Evolutionary conservation across 2,888 invertebrate species (phyloP).

Genomic region (Rapana venosa): DNA sequence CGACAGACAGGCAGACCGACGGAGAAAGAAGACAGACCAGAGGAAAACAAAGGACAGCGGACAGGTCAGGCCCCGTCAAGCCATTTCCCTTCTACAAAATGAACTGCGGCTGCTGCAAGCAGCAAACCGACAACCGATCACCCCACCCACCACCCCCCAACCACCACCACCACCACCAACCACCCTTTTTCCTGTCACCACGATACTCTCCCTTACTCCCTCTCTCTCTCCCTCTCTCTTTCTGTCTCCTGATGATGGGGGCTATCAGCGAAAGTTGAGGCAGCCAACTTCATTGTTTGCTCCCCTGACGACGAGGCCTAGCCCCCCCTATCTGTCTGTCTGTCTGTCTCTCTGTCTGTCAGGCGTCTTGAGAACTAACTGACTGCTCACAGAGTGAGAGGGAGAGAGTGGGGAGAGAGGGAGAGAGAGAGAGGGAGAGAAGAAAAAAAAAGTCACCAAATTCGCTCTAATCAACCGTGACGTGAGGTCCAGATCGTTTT

Average conservation of each 20-base stretch:
- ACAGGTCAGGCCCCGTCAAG: too few relatives aligned
- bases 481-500: constrained; percentile 30
- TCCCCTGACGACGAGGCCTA: constrained; percentile 17
- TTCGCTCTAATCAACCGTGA: constrained; percentile 42
- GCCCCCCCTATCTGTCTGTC: too few relatives aligned
- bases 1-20: too few relatives aligned
- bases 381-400: neutral
- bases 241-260: neutral
- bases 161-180: too few relatives aligned
- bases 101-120: too few relatives aligned
- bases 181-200: neutral
- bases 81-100: too few relatives aligned
- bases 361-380: neutral
- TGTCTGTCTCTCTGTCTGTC: constrained; percentile 7
- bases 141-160: too few relatives aligned
- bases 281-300: constrained; percentile 34
- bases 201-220: neutral
- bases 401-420: neutral
- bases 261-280: constrained; percentile 13
- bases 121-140: too few relatives aligned
- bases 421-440: neutral
- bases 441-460: constrained; percentile 37
- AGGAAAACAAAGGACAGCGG: too few relatives aligned
- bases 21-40: too few relatives aligned
- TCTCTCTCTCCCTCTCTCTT: constrained; percentile 16